Evolutionary conservation across 2,888 invertebrate species (phyloP).

Genomic region (Acrocyrtus sp.): DNA sequence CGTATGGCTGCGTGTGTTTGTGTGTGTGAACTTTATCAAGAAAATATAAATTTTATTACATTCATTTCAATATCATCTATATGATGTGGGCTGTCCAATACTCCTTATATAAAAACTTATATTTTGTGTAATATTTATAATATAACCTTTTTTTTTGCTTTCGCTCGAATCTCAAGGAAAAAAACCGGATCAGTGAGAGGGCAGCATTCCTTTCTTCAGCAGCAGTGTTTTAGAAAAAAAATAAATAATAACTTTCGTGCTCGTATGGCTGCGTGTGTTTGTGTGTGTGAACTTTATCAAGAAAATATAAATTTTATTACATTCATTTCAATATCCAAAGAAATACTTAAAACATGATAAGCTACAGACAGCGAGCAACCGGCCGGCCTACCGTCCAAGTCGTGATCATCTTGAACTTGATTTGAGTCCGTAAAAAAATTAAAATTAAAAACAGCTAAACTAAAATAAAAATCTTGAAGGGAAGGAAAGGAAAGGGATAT

Average conservation of each 20-base stretch:
- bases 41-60: not conserved
- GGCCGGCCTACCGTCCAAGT: constrained; percentile 43
- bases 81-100: constrained; percentile 1
- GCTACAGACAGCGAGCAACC: constrained; percentile 27
- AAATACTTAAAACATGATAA: not conserved
- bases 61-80: too few species aligned
- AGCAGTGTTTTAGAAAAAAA: constrained; percentile 26
- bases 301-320: not conserved
- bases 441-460: not conserved
- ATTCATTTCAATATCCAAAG: too few species aligned
- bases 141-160: too few species aligned
- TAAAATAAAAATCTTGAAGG: too few species aligned
- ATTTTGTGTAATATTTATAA: not conserved
- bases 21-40: not conserved
- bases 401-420: not conserved
- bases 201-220: constrained; percentile 39
- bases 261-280: not conserved
- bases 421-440: not conserved
- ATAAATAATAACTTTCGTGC: not conserved
- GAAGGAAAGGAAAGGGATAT: too few species aligned
- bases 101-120: not conserved
- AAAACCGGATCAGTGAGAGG: constrained; percentile 42
- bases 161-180: not conserved
- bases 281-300: not conserved
- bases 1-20: not conserved